Evolutionary conservation across 2,888 invertebrate species (phyloP).

Genomic region (Mimas tiliae): DNA sequence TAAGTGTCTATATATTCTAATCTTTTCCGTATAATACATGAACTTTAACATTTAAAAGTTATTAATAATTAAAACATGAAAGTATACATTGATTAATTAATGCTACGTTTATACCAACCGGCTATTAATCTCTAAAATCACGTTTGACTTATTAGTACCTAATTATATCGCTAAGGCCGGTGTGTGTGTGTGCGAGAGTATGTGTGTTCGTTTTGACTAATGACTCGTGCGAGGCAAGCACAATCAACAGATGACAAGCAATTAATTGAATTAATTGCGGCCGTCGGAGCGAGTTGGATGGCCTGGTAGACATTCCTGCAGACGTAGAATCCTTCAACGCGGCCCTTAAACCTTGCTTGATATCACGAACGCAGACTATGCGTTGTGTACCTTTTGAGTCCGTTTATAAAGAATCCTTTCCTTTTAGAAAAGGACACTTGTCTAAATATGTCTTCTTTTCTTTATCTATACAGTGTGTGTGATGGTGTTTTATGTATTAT

Average conservation of each 20-base stretch:
- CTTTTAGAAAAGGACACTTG: conserved; percentile 1
- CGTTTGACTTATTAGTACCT: conserved; percentile 63
- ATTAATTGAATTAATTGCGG: conserved; percentile 76
- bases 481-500: too few relatives aligned
- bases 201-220: conserved; percentile 65
- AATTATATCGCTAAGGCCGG: conserved; percentile 49
- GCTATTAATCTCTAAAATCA: conserved; percentile 60
- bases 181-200: conserved; percentile 4
- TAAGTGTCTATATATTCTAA: background rate
- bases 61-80: conserved; percentile 38
- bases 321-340: conserved; percentile 22
- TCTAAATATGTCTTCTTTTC: background rate
- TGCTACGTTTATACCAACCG: conserved; percentile 45
- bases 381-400: conserved; percentile 4
- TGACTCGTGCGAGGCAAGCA: conserved; percentile 63
- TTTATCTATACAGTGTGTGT: background rate
- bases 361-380: conserved; percentile 16
- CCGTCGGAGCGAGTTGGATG: conserved; percentile 35
- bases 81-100: conserved; percentile 41
- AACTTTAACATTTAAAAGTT: conserved; percentile 30
- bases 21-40: background rate
- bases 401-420: background rate
- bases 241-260: conserved; percentile 78
- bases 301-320: conserved; percentile 12
- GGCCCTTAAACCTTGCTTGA: conserved; percentile 13